These are phyloP conservation scores for Meiosimyza decipiens DNA, from an alignment of 2,888 invertebrate genomes.

Conservation along the genomic window DNA sequence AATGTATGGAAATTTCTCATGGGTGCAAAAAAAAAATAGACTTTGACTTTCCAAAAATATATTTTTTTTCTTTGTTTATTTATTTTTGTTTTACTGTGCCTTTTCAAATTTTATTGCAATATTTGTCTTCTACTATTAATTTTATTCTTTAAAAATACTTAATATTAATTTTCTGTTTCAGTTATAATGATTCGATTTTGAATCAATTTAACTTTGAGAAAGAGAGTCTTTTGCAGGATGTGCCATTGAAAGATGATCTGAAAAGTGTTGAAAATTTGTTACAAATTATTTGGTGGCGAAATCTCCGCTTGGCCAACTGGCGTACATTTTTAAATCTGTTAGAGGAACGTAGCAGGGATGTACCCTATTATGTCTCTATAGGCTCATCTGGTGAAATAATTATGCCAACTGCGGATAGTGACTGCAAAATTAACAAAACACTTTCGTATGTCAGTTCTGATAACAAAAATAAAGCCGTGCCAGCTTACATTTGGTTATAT, in stretches of 20 bases:
- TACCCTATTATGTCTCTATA: background rate
- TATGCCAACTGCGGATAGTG: background rate
- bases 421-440: background rate
- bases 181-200: background rate
- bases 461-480: background rate
- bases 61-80: too few relatives aligned
- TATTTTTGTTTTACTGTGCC: too few relatives aligned
- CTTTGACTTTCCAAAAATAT: too few relatives aligned
- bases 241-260: background rate
- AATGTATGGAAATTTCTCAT: too few relatives aligned
- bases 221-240: conserved; percentile 14
- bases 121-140: too few relatives aligned
- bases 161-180: too few relatives aligned
- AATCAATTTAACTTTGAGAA: conserved; percentile 12
- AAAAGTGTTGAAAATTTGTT: background rate
- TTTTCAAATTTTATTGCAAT: too few relatives aligned
- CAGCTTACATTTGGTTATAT: conserved; percentile 17
- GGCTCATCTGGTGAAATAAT: conserved; percentile 6
- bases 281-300: conserved; percentile 27
- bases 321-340: conserved; percentile 10
- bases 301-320: conserved; percentile 26
- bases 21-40: too few relatives aligned
- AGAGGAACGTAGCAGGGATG: background rate
- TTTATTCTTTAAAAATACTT: too few relatives aligned
- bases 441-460: background rate